Base-by-base conservation (phyloP, 2,113 vertebrate genomes). In the Nibea albiflora region DNA sequence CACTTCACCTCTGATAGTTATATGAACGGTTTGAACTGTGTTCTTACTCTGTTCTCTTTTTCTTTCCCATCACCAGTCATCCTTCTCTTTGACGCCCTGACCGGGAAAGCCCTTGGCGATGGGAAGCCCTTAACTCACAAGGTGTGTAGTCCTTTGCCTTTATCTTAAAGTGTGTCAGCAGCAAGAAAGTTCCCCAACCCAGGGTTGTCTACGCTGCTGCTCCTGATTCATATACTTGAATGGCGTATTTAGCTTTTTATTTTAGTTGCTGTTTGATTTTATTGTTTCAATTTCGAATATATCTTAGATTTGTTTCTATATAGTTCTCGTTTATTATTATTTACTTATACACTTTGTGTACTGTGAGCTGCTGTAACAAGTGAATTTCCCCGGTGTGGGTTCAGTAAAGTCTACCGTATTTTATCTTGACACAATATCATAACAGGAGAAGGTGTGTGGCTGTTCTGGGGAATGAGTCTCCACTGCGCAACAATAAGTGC, bases 111-210 rank as follows among this genome's bases (percentile, higher is more conserved):
- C 10, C 71, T 99, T 11, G 94, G 96, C 28, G 98, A 99, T 81
- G 97, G 98, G 63, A 99, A 97, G 78, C 93, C 96, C 70, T 92
- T 99, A 86, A 96, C 94, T 66, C 98, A 99, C 90, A 97, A 97
- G 97, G 98, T 99, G 92, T 8, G 89, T 83, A 46, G 78, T 31
- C 19, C 8, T 82, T 42, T 74, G 3, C 11, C 44, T n/a, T 39
- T 39, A 9, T 39, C 4, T 12, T 71, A 65, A 46, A 56, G 46
- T 22, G 10, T 58, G 28, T 73, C 52, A 66, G 26, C 10, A 73
- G 20, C 31, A 24, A 63, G 15, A 11, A 73, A 63, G 42, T 64
- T 22, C 10, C n/a, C 28, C 4, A 0, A 39, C 4, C 0, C 24
- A 26, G 24, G 24, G 24, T 26, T 26, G 24, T 56, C 66, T 69